Evolutionary conservation across 2,797 vertebrate species (phyloP).

Genomic region (Acanthiza pusilla): DNA sequence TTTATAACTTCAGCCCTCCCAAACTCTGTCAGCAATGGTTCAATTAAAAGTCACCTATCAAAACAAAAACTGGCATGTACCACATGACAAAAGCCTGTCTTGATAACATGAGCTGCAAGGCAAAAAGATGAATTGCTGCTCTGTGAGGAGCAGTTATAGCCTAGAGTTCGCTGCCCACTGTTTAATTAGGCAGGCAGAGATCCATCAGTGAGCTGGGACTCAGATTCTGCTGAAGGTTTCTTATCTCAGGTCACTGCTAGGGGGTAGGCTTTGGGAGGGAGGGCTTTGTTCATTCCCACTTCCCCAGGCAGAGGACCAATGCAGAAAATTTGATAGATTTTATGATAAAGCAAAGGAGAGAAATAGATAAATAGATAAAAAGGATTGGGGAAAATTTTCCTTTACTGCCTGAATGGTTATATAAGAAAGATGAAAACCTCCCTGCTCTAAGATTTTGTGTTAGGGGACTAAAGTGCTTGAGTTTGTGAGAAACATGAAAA

Average conservation of each 20-base stretch:
- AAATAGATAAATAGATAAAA: not conserved
- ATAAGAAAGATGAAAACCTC: not conserved
- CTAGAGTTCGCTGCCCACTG: not conserved
- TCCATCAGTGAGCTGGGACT: not conserved
- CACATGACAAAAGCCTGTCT: constrained; percentile 1
- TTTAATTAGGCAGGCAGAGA: constrained; percentile 10
- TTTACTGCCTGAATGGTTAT: not conserved
- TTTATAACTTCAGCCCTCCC: not conserved
- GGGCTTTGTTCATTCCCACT: not conserved
- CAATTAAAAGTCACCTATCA: constrained; percentile 36
- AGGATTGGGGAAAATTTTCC: not conserved
- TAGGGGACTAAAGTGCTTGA: not conserved
- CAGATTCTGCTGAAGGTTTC: not conserved
- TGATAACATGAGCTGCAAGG: not conserved
- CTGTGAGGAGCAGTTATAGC: not conserved
- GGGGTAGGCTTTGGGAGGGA: not conserved
- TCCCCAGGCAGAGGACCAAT: not conserved
- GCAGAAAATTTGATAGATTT: not conserved
- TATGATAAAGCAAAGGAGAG: not conserved
- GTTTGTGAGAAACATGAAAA: not conserved
- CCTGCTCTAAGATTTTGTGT: not conserved
- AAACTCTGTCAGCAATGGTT: not conserved
- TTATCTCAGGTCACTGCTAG: not conserved
- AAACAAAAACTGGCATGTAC: constrained; percentile 16
- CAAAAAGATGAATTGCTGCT: not conserved